A percentile compares a stretch with the other conserved stretches of the same genome.
Evolutionary conservation across 92 coral and sea anemone genomes (phyloP).

Genomic region (Zoanthus sansibaricus): DNA sequence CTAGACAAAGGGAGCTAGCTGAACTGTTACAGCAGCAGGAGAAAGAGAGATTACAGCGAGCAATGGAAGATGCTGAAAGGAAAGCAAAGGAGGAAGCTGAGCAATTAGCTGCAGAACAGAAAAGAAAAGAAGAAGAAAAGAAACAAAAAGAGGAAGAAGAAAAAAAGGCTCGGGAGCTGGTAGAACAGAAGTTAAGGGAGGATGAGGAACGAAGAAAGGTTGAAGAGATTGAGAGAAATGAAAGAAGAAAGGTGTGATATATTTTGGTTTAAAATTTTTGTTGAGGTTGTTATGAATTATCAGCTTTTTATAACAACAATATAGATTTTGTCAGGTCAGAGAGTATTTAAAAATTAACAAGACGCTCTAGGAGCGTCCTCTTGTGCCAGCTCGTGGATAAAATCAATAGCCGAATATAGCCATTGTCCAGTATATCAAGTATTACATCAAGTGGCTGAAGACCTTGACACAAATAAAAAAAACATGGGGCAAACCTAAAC

Average conservation of each 20-base stretch:
- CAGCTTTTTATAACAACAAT: too few species aligned
- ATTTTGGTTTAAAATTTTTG: not conserved
- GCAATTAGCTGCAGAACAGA: conserved; percentile 75
- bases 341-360: too few species aligned
- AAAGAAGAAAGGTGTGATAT: conserved; percentile 81
- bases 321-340: too few species aligned
- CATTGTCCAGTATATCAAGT: too few species aligned
- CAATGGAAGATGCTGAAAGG: conserved; percentile 76
- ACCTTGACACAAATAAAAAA: too few species aligned
- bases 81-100: conserved; percentile 80
- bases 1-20: conserved; percentile 80
- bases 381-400: too few species aligned
- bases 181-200: conserved; percentile 77
- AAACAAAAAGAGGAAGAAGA: conserved; percentile 78
- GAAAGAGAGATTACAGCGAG: conserved; percentile 76
- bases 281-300: too few species aligned
- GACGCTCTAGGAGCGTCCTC: too few species aligned
- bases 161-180: conserved; percentile 68
- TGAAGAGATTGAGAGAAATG: conserved; percentile 91
- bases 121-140: conserved; percentile 79
- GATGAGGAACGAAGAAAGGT: conserved; percentile 90
- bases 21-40: conserved; percentile 85
- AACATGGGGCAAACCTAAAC: too few species aligned
- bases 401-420: too few species aligned
- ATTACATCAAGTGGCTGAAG: too few species aligned